Conservation (phyloP, 2,113 vertebrate species). For the Seriola rivoliana region DNA sequence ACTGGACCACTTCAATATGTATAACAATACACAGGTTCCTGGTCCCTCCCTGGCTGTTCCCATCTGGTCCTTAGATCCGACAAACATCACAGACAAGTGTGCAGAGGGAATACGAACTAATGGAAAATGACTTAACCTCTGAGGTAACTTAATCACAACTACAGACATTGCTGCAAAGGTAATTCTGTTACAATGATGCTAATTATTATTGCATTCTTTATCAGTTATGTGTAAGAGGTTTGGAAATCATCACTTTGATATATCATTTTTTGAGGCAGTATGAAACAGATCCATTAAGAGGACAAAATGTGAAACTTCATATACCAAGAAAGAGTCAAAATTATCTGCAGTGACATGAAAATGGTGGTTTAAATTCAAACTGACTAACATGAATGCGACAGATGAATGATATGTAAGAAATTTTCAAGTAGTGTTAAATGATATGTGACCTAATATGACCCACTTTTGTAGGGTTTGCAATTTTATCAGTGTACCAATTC, state of each 20-base stretch:
- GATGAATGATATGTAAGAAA: not conserved
- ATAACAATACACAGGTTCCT: conserved; percentile 5
- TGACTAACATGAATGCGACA: not conserved
- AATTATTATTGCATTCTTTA: not conserved
- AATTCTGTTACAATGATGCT: not conserved
- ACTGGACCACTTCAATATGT: conserved; percentile 8
- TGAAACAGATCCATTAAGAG: not conserved
- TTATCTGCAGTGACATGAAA: not conserved
- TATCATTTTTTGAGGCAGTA: not conserved
- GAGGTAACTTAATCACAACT: conserved; percentile 28
- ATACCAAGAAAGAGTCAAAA: not conserved
- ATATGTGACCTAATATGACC: not conserved
- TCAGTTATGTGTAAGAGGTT: not conserved
- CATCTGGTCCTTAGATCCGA: conserved; percentile 1
- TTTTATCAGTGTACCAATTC: not conserved
- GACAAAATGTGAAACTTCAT: not conserved
- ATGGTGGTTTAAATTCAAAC: not conserved
- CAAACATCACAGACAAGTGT: not conserved
- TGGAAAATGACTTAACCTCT: conserved; percentile 1
- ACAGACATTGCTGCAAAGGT: not conserved
- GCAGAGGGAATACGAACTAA: not conserved
- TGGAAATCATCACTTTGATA: not conserved
- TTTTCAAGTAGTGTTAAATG: not conserved
- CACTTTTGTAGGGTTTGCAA: conserved; percentile 19
- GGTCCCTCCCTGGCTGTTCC: not conserved